phyloP scores from a whole-genome alignment of 1,140 invertebrate genomes.

The Drosophila orena region DNA sequence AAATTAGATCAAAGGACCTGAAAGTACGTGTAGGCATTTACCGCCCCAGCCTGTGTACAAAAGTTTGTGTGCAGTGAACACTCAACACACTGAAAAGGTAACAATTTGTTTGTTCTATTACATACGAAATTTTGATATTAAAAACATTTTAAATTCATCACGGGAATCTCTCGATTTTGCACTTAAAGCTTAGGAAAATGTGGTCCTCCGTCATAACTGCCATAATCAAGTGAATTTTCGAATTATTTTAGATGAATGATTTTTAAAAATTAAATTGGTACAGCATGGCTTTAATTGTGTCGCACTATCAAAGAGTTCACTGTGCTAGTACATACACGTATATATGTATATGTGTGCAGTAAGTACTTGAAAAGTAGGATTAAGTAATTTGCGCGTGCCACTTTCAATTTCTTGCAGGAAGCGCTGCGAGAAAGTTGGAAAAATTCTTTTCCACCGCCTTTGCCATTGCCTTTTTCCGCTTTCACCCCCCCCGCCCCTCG shows the following conservation, averaged over 20 bases:
- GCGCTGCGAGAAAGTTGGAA: conserved; percentile 22
- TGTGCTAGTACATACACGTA: conserved; percentile 7
- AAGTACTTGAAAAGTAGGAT: conserved; percentile 79
- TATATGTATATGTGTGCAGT: conserved; percentile 7
- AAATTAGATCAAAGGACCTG: conserved; percentile 77
- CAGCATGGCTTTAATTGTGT: not conserved
- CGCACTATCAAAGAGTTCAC: not conserved
- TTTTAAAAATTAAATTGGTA: too few relatives aligned
- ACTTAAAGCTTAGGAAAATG: too few relatives aligned
- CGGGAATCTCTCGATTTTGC: too few relatives aligned
- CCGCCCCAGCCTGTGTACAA: not conserved
- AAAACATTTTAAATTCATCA: too few relatives aligned
- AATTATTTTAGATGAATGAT: too few relatives aligned
- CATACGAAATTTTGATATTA: too few relatives aligned
- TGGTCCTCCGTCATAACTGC: too few relatives aligned
- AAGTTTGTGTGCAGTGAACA: not conserved
- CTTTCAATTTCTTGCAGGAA: conserved; percentile 64
- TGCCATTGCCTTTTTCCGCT: conserved; percentile 13
- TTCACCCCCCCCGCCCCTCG: not conserved
- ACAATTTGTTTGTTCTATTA: too few relatives aligned
- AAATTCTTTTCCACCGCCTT: conserved; percentile 14
- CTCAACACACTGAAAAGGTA: not conserved
- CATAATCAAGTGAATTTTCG: too few relatives aligned
- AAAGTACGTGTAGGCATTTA: conserved; percentile 72
- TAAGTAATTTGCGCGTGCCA: conserved; percentile 79